Evolutionary conservation across 2,113 vertebrate genomes (phyloP), one percentile per base, ranked within the genome.

Genomic region (Stegastes partitus): DNA sequence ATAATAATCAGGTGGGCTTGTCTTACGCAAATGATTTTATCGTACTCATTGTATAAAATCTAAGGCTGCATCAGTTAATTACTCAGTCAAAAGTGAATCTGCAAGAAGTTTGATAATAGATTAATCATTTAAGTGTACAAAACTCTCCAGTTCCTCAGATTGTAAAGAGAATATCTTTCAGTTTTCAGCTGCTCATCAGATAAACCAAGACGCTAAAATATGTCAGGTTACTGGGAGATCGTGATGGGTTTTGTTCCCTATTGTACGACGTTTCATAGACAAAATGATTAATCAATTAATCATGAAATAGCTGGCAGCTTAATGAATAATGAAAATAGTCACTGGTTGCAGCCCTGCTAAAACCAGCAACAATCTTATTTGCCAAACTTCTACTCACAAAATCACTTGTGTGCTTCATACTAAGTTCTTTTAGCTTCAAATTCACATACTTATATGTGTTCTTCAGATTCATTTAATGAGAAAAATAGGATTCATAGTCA

Each of bases 401-500:
- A 54, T 63, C 14, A 26, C 21, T 8, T 57, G n/a, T 31, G 10
- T 31, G 22, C 25, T 51, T 66, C 6, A 39, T 57, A 65, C 11
- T 0, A 54, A 5, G 9, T 31, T 57, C 15, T 19, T 66, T 66
- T 34, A 63, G 23, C 21, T 18, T 61, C 54, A 55, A 55, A 83
- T 70, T 50, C 14, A 0, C 11, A 10, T 61, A 25, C 68, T 25
- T 56, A 4, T 31, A 23, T 26, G 12, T 0, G 4, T 63, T 39
- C 26, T 21, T 74, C n/a, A 68, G 57, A 21, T 66, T 73, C 1
- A 28, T 42, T 69, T 21, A 31, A 71, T 42, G 28, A 44, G 39
- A 77, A 81, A 82, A 82, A 69, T 51, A 44, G 22, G 22, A 53
- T 66, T 56, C 12, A 21, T 77, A 47, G 11, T 50, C 25, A 59